Evolutionary conservation across 1,140 invertebrate species (phyloP), one percentile per base, ranked within the genome.

Genomic region (Achatina immaculata): DNA sequence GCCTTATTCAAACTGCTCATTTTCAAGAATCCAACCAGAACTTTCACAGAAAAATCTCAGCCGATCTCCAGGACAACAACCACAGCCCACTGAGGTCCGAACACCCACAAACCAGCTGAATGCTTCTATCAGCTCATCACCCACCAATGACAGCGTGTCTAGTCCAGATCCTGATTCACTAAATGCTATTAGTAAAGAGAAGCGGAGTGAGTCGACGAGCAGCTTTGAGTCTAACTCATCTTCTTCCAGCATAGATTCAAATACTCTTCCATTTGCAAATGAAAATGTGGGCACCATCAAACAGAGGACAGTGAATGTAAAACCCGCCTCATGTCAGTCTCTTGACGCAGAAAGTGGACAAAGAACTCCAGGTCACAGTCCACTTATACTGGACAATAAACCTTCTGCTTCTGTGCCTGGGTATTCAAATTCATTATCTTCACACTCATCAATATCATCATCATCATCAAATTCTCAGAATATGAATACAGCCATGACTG

Each of bases 281-380:
- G 98, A 99, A 89, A 99, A 99, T 92, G 97, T 97, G 48, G 98
- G 98, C 19, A 99, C 98, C 38, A 99, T 99, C 88, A 98, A 98
- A 86, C 95, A 96, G 84, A 92, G 95, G 81, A 86, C 82, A 9
- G 83, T 85, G 24, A 76, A 81, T n/a, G 43, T 78, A 24, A 90
- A 90, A 78, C 86, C 88, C 21, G 89, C 87, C 31, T 83, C 88
- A 66, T 83, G 83, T 34, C 82, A 86, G 73, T 48, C 83, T 42
- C 66, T 85, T 38, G 86, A 87, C 65, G 75, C 48, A 43, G 45
- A 34, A 2, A 80, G 78, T 48, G 83, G 80, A 21, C 81, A 86
- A 68, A 62, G 75, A 31, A 80, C 51, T 80, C n/a, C 77, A 3
- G 82, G 83, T 40, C 31, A 81, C 34, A 83, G 81, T 43, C 28